These are phyloP conservation scores for Nycticryphes semicollaris DNA, from an alignment of 2,113 vertebrate genomes.

Conservation along the genomic window DNA sequence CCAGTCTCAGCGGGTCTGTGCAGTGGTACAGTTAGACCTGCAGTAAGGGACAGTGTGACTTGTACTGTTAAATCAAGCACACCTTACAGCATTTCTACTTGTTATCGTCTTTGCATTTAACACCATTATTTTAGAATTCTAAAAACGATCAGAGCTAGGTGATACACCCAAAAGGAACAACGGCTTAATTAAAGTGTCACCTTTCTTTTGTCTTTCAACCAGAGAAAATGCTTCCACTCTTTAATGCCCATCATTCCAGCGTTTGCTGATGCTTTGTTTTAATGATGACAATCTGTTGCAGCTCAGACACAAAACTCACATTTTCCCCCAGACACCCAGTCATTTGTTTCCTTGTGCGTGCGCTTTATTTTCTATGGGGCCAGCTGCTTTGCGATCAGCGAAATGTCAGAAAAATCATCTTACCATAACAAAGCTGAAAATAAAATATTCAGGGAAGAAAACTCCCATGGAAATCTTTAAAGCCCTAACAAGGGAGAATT, in stretches of 20 bases:
- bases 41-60: background rate
- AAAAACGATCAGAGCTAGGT: background rate
- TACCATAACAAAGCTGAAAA: conserved; percentile 65
- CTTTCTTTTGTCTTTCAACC: conserved; percentile 37
- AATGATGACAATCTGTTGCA: conserved; percentile 46
- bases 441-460: conserved; percentile 71
- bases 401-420: conserved; percentile 74
- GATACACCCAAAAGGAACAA: background rate
- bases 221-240: background rate
- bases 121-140: background rate
- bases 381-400: conserved; percentile 71
- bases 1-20: background rate
- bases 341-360: conserved; percentile 59
- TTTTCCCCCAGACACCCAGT: conserved; percentile 60
- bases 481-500: conserved; percentile 51
- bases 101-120: background rate
- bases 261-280: conserved; percentile 49
- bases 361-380: conserved; percentile 62
- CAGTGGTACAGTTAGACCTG: background rate
- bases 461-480: conserved; percentile 65
- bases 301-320: conserved; percentile 49
- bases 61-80: background rate
- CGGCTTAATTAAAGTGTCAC: conserved; percentile 25
- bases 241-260: conserved; percentile 15
- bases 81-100: background rate